A percentile compares a stretch with the other conserved stretches of the same genome.
These are phyloP conservation scores for Pitta sordida DNA, from an alignment of 2,113 vertebrate species.

Conservation along the genomic window DNA sequence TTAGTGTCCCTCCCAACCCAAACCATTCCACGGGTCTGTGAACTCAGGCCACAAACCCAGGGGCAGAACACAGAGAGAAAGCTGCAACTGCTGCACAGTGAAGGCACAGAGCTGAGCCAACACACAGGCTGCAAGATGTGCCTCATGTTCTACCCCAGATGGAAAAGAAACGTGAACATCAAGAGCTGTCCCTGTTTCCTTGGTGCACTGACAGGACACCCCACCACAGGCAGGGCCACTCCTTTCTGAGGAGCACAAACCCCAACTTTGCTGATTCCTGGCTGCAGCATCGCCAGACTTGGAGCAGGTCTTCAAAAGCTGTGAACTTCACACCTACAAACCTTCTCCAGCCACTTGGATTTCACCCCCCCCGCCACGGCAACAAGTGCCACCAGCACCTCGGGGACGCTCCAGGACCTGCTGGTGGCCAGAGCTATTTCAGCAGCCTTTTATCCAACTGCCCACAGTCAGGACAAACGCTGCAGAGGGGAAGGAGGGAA, in stretches of 20 bases:
- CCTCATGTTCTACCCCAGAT: neutral
- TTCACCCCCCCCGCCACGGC: neutral
- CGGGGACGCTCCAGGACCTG: accelerated
- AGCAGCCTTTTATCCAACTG: neutral
- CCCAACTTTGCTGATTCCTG: neutral
- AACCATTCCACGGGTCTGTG: neutral
- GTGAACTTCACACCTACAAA: neutral
- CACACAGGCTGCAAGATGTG: accelerated
- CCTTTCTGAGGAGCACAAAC: neutral
- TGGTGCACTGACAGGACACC: neutral
- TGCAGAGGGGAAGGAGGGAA: neutral
- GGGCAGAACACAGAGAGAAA: neutral
- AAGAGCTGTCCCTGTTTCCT: neutral
- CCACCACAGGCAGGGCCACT: accelerated
- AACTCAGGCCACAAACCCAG: accelerated
- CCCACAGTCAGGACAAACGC: neutral
- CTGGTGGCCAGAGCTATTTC: neutral
- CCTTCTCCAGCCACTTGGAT: neutral
- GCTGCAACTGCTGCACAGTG: neutral
- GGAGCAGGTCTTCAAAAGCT: neutral
- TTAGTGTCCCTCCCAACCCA: neutral
- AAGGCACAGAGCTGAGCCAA: neutral
- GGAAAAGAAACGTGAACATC: neutral
- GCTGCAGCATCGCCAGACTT: neutral
- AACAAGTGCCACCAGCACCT: neutral